Evolutionary conservation across 2,888 invertebrate genomes (phyloP).

Genomic region (Schrankia costaestrigalis): DNA sequence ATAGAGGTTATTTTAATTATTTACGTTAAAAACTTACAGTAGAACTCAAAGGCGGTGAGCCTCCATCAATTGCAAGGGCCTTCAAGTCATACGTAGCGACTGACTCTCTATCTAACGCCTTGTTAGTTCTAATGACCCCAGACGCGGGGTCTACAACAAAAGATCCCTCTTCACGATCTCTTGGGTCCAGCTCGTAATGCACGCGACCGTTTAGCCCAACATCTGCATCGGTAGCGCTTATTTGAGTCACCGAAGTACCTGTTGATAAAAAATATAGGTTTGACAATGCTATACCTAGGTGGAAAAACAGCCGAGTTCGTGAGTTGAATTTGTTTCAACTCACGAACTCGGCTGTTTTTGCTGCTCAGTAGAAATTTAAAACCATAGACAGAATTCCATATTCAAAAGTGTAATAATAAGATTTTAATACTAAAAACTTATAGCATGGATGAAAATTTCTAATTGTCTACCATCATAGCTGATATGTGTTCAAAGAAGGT

Average conservation of each 20-base stretch:
- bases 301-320: too few relatives aligned
- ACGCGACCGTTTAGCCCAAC: constrained; percentile 93
- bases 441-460: too few relatives aligned
- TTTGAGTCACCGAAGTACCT: constrained; percentile 88
- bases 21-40: constrained; percentile 49
- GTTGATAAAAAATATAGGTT: constrained; percentile 2
- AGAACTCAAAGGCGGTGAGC: constrained; percentile 87
- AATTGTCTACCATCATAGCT: too few relatives aligned
- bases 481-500: too few relatives aligned
- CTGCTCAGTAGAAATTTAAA: too few relatives aligned
- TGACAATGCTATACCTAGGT: neutral
- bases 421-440: too few relatives aligned
- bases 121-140: constrained; percentile 94
- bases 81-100: constrained; percentile 91
- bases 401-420: too few relatives aligned
- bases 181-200: constrained; percentile 87
- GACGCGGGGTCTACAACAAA: constrained; percentile 96
- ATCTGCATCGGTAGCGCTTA: constrained; percentile 91
- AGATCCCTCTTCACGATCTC: constrained; percentile 90
- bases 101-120: constrained; percentile 94
- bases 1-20: neutral
- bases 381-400: too few relatives aligned
- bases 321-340: too few relatives aligned
- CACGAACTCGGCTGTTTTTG: too few relatives aligned
- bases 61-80: constrained; percentile 94